These are phyloP conservation scores for Oceanites oceanicus DNA, from an alignment of 2,113 vertebrate genomes.

Conservation along the genomic window DNA sequence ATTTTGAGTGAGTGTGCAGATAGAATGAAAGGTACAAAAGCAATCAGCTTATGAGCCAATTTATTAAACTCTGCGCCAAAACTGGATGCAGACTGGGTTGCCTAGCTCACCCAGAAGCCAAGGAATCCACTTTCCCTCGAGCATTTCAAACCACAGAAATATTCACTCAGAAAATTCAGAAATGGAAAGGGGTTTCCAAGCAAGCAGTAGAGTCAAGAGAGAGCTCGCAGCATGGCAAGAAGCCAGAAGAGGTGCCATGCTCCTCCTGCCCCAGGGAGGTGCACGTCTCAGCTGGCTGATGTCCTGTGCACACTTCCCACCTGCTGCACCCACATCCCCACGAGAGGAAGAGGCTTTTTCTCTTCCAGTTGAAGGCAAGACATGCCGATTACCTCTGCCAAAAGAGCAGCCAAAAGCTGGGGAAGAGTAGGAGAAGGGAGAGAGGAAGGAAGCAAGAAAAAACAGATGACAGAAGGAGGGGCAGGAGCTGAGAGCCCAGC, in stretches of 20 bases:
- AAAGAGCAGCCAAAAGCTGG: not conserved
- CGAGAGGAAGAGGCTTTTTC: not conserved
- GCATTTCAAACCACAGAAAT: not conserved
- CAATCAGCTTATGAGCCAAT: not conserved
- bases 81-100: not conserved
- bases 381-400: not conserved
- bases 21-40: not conserved
- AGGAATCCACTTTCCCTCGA: not conserved
- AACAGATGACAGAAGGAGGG: not conserved
- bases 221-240: not conserved
- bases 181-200: not conserved
- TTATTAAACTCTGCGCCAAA: not conserved
- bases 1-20: not conserved
- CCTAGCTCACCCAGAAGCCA: not conserved
- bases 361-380: not conserved
- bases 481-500: not conserved
- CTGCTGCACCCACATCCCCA: not conserved
- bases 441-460: not conserved
- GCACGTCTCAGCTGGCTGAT: not conserved
- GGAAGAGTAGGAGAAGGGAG: not conserved
- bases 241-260: not conserved
- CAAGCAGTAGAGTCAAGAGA: not conserved
- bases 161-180: not conserved
- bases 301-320: accelerated
- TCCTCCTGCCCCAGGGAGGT: not conserved